Evolutionary conservation across 1,140 invertebrate species (phyloP), one percentile per base, ranked within the genome.

Genomic region (Coboldia fuscipes): DNA sequence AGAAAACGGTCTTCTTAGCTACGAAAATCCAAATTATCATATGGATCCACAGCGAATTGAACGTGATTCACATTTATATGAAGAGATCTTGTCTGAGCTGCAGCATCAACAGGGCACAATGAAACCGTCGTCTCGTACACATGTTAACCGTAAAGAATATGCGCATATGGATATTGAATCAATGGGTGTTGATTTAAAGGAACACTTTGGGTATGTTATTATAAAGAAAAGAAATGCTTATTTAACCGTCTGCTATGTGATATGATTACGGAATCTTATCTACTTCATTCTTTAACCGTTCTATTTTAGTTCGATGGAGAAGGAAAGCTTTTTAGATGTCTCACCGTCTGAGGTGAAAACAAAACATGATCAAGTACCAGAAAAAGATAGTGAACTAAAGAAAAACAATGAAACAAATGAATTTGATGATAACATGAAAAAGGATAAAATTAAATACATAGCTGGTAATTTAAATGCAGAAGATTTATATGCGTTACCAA

Each of bases 1-100:
- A 83, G 81, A 83, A 61, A 84, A 82, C 63, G 78, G 78, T 45
- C 66, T 82, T 30, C 62, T 83, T 42, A 83, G 79, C 42, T 84
- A 82, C 58, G 77, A 83, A 58, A 85, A 84, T 56, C 79, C 80
- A 7, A 83, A 84, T 57, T 85, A 84, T 54, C 76, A 81, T 45
- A 60, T 83, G 54, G 73, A 76, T 44, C 72, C 75, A 30, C 67
- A 73, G 18, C 64, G 74, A 28, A 38, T 38, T 17, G 33, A 38
- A 32, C 27, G 33, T 14, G 35, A 38, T 30, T 34, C 33, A 14
- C 33, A 38, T 32, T 26, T 38, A 27, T 38, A 35, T 24, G 37
- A 38, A 21, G 37, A 38, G 31, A 38, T 38, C 9, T 18, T 38
- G 17, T 38, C 37, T 3, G 37, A 38, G 26, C 26, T 34, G 17